These are phyloP conservation scores for Peromyscus californicus DNA, from an alignment of 2,113 vertebrate species.

Conservation along the genomic window DNA sequence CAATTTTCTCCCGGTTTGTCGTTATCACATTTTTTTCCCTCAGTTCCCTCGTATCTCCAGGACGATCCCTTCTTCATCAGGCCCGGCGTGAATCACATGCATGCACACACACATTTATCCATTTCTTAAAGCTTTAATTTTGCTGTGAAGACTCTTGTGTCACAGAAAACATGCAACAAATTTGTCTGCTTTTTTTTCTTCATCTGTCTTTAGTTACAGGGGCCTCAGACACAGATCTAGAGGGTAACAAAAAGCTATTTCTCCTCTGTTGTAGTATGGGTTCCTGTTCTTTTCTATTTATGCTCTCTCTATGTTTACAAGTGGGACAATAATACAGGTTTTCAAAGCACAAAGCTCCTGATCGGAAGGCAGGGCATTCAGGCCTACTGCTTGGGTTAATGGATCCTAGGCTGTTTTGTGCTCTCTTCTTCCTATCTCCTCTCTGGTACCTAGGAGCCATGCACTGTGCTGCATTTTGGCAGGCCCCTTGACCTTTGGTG, in stretches of 20 bases:
- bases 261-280: neutral
- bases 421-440: neutral
- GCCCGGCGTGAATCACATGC: neutral
- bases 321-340: neutral
- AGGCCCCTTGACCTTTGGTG: neutral
- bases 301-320: neutral
- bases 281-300: neutral
- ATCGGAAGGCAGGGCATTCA: neutral
- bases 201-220: neutral
- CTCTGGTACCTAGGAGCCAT: neutral
- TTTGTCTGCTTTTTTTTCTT: neutral
- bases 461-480: neutral
- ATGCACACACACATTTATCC: rapidly evolving
- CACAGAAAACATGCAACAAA: neutral
- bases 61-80: neutral
- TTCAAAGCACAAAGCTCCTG: neutral
- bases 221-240: neutral
- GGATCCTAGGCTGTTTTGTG: neutral
- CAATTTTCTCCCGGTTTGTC: neutral
- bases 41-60: neutral
- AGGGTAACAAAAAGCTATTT: neutral
- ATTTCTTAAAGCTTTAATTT: neutral
- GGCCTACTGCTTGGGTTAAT: too few species aligned
- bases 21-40: neutral
- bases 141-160: neutral